Evolutionary conservation across 2,797 vertebrate genomes (phyloP), one percentile per base, ranked within the genome.

Genomic region (Poecilia picta): DNA sequence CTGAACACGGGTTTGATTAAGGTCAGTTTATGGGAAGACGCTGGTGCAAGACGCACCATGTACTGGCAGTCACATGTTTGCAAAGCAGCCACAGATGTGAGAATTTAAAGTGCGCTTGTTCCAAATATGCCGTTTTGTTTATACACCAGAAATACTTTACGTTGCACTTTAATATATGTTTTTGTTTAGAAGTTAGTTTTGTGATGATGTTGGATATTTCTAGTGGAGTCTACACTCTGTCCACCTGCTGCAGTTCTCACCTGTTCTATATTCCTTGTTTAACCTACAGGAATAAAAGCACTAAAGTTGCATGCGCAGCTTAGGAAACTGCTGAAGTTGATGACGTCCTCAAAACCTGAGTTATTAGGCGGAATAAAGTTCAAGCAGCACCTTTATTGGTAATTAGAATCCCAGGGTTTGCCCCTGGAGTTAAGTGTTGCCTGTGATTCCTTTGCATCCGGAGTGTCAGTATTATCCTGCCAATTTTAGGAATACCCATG

Each of bases 321-420:
- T 66, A 12, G 18, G 18, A 66, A 39, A 39, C 20, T 39, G 36
- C 33, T 36, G 59, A 62, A 18, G 59, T 16, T 18, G 36, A 66
- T 18, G 20, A 23, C 3, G 8, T 39, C 25, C 51, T 53, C 8
- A 25, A 13, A 57, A 28, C 25, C 53, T 57, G 53, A 57, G 25
- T 57, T 57, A 28, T 57, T 28, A 49, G 49, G 47, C 0, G 47
- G 31, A 51, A 49, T 51, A 51, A 36, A 15, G 88, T 92, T 89
- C 91, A 92, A 93, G 86, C 80, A 70, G 75, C 15, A 76, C 77
- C 81, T 80, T 68, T 59, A 53, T 66, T n/a, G 59, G 46, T 92
- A 93, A 93, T 93, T 87, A 88, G 85, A 90, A 87, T 82, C n/a
- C 74, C 77, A 0, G 75, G 70, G 49, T 78, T 77, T 39, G 51